Evolutionary conservation across 2,113 vertebrate species (phyloP), one percentile per base, ranked within the genome.

Genomic region (Osmerus eperlanus): DNA sequence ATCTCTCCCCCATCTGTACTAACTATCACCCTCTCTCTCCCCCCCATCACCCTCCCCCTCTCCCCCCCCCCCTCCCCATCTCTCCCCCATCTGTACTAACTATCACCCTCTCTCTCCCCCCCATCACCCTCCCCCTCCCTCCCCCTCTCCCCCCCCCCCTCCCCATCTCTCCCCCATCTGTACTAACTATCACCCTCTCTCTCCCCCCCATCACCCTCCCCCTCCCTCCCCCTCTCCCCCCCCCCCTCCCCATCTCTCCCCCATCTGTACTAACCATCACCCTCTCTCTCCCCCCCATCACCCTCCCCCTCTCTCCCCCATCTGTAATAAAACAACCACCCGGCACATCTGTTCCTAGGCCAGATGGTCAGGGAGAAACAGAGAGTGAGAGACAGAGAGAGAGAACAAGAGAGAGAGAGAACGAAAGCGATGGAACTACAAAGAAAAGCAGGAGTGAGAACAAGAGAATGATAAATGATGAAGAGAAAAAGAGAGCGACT

Each of bases 351-450:
- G 62, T 9, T 32, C 83, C 52, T 76, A 19, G 25, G 72, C 77
- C 89, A 91, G 90, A 91, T 89, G 87, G 84, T 66, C 3, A 9
- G 1, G 14, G 25, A 67, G 75, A 64, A 63, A 69, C 23, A 58
- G 67, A 69, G 25, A 23, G 68, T 47, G 25, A 70, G 68, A 41
- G 55, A 70, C 25, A 56, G 2, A 56, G 25, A 68, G 23, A 68
- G 53, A 67, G 29, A 60, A 23, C 58, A 15, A 70, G 15, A 68
- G 67, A 59, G 36, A 66, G 36, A 66, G 71, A 71, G 59, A 72
- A 18, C 8, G 47, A 47, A 28, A 29, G 36, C 41, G 15, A 53
- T 8, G 53, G 28, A 60, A 3, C 41, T 11, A 63, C 19, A 8
- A n/a, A 21, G 54, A 65, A 36, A 47, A 15, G 13, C 12, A 4